phyloP scores from a whole-genome alignment of 2,888 invertebrate species.

The Griposia aprilina region DNA sequence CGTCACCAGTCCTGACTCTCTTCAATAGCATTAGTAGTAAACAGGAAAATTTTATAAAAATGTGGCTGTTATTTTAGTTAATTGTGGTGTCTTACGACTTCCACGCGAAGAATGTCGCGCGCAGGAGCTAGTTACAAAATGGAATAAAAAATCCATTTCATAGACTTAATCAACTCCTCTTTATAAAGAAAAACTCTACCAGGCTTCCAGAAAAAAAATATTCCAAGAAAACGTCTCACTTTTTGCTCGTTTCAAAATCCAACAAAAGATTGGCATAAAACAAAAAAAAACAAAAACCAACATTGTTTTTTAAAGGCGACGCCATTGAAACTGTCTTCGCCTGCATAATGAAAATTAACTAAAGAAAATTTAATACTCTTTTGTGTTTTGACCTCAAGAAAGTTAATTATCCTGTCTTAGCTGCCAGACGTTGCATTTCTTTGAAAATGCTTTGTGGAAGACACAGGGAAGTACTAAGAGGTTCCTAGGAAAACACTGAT shows the following conservation, averaged over 20 bases:
- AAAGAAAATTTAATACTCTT: conserved; percentile 37
- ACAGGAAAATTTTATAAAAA: too few relatives aligned
- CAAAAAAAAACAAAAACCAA: conserved; percentile 10
- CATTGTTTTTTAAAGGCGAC: background rate
- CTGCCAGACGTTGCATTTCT: conserved; percentile 44
- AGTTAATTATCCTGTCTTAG: conserved; percentile 61
- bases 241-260: conserved; percentile 1
- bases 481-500: conserved; percentile 28
- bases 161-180: background rate
- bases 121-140: background rate
- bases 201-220: background rate
- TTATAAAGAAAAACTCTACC: background rate
- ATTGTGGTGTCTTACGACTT: too few relatives aligned
- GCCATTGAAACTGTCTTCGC: conserved; percentile 1
- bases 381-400: conserved; percentile 53
- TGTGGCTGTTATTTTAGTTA: too few relatives aligned
- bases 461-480: conserved; percentile 14
- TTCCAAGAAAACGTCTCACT: background rate
- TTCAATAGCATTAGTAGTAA: too few relatives aligned
- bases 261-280: conserved; percentile 17
- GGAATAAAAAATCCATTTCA: background rate
- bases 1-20: too few relatives aligned
- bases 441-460: conserved; percentile 48
- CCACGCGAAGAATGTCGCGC: too few relatives aligned
- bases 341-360: conserved; percentile 39